Evolutionary conservation across 2,113 vertebrate genomes (phyloP).

Genomic region (Gopherus evgoodei): DNA sequence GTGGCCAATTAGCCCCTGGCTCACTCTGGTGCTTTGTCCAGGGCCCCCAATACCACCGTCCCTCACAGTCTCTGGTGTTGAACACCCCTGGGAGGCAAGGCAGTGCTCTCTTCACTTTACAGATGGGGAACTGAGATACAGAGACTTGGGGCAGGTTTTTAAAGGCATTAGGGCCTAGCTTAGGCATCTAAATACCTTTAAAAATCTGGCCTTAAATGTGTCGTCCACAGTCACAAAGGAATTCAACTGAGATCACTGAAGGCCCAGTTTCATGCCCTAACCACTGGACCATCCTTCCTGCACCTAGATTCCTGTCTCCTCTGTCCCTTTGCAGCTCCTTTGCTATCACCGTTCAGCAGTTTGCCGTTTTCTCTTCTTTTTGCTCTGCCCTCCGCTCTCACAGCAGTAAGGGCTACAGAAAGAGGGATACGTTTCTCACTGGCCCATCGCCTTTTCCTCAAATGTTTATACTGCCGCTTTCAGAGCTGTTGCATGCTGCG

Average conservation of each 20-base stretch:
- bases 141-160: accelerated
- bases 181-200: not conserved
- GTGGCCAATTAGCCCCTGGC: not conserved
- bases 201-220: not conserved
- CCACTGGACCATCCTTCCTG: not conserved
- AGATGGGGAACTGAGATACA: not conserved
- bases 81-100: not conserved
- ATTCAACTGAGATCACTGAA: not conserved
- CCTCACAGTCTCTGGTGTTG: too few relatives aligned
- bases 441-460: not conserved
- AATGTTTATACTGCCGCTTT: not conserved
- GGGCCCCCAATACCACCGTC: not conserved
- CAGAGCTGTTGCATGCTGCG: not conserved
- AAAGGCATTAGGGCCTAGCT: not conserved
- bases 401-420: not conserved
- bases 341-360: not conserved
- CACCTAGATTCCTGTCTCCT: not conserved
- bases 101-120: not conserved
- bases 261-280: not conserved
- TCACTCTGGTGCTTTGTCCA: not conserved
- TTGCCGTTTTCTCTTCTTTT: not conserved
- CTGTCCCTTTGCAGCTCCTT: not conserved
- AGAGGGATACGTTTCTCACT: not conserved
- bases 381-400: not conserved
- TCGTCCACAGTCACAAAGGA: too few relatives aligned